phyloP scores from a whole-genome alignment of 2,888 invertebrate genomes.

The Molorchus minor region DNA sequence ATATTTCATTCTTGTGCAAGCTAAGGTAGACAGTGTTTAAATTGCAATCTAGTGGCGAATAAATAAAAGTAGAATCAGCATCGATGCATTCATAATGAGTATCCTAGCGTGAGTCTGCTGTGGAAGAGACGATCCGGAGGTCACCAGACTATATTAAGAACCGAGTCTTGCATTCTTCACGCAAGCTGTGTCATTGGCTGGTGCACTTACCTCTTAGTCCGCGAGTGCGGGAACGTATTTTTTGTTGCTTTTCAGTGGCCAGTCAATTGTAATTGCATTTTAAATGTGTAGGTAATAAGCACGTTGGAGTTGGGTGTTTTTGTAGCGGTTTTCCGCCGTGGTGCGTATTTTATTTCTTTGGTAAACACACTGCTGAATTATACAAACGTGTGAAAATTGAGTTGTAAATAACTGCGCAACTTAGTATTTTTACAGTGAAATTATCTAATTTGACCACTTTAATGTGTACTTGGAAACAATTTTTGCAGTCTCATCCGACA shows the following conservation, averaged over 20 bases:
- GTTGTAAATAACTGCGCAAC: too few species aligned
- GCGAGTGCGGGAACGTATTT: constrained; percentile 8
- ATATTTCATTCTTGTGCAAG: neutral
- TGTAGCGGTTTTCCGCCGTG: neutral
- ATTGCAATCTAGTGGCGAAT: neutral
- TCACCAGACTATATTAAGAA: constrained; percentile 57
- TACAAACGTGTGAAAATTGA: too few species aligned
- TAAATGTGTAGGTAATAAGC: constrained; percentile 13
- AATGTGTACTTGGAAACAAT: too few species aligned
- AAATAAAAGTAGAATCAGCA: constrained; percentile 1
- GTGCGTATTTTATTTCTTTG: too few species aligned
- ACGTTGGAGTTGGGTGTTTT: neutral
- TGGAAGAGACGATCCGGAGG: constrained; percentile 48
- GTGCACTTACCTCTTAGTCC: constrained; percentile 14
- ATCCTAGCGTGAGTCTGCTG: constrained; percentile 34
- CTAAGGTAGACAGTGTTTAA: too few species aligned
- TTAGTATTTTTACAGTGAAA: too few species aligned
- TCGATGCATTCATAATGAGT: constrained; percentile 32
- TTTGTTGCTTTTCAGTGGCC: constrained; percentile 5
- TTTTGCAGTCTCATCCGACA: too few species aligned
- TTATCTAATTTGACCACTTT: too few species aligned
- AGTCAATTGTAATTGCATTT: constrained; percentile 9
- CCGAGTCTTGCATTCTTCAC: constrained; percentile 53
- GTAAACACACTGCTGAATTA: too few species aligned
- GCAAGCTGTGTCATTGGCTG: constrained; percentile 52